Evolutionary conservation across 1,140 invertebrate species (phyloP).

Genomic region (Drosophila sechellia): DNA sequence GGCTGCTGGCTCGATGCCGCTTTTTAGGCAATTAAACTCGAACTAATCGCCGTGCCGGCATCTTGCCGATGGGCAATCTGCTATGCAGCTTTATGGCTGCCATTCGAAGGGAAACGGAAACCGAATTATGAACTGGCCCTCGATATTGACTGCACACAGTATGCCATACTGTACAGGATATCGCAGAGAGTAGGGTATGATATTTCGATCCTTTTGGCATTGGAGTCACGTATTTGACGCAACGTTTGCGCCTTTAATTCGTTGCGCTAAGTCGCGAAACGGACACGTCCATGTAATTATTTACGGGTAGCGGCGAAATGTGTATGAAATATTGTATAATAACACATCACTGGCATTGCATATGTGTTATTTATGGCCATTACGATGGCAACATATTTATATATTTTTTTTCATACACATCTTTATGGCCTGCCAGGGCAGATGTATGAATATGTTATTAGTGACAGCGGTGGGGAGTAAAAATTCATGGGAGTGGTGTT

Average conservation of each 20-base stretch:
- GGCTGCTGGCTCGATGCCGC: conserved; percentile 35
- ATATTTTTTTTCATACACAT: conserved; percentile 38
- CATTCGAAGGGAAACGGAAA: conserved; percentile 55
- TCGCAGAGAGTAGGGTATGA: conserved; percentile 1
- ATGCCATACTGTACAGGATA: conserved; percentile 4
- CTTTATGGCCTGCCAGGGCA: conserved; percentile 42
- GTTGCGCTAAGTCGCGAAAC: conserved; percentile 56
- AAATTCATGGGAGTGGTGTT: not conserved
- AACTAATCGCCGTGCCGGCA: conserved; percentile 74
- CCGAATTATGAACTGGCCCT: conserved; percentile 73
- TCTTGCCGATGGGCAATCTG: conserved; percentile 57
- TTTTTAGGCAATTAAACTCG: conserved; percentile 74
- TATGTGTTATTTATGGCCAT: conserved; percentile 75
- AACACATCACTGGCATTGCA: conserved; percentile 66
- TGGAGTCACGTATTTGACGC: conserved; percentile 80
- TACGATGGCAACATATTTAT: conserved; percentile 66
- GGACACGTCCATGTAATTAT: conserved; percentile 78
- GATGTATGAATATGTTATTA: conserved; percentile 71
- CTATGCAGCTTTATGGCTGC: conserved; percentile 77
- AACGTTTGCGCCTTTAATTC: conserved; percentile 80
- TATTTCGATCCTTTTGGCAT: conserved; percentile 52
- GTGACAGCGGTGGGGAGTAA: not conserved
- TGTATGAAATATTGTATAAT: conserved; percentile 75
- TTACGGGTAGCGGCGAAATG: conserved; percentile 65
- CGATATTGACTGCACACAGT: conserved; percentile 60